A percentile compares a stretch with the other conserved stretches of the same genome.
Evolutionary conservation across 2,113 vertebrate species (phyloP).

Genomic region (Microcebus griseorufus): DNA sequence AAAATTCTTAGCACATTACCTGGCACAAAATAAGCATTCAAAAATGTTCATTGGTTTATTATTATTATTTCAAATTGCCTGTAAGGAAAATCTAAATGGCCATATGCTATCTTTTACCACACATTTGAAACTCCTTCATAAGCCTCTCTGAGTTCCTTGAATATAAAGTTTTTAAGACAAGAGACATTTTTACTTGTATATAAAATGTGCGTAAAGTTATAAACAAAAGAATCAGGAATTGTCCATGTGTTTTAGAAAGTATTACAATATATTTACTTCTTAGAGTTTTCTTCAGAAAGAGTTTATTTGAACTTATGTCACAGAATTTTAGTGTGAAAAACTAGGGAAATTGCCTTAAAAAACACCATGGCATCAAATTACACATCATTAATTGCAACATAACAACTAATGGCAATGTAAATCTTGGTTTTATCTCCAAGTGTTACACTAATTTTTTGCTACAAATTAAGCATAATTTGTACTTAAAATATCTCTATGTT

Average conservation of each 20-base stretch:
- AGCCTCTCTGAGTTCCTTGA: background rate
- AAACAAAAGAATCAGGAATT: background rate
- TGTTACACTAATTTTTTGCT: constrained; percentile 12
- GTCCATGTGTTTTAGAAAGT: background rate
- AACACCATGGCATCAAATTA: background rate
- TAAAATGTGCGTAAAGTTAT: background rate
- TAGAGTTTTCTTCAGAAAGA: constrained; percentile 3
- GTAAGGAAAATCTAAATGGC: background rate
- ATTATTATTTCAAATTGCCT: constrained; percentile 33
- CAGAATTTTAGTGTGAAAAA: background rate
- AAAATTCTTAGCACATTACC: background rate
- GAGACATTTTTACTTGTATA: background rate
- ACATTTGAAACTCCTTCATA: background rate
- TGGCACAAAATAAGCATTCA: background rate
- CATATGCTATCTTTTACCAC: background rate
- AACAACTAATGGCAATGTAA: constrained; percentile 28
- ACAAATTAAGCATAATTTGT: constrained; percentile 31
- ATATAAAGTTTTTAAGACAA: background rate
- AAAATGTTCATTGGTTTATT: constrained; percentile 1
- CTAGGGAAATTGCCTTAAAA: background rate
- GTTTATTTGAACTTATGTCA: constrained; percentile 5
- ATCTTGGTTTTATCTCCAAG: constrained; percentile 15
- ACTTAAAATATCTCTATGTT: constrained; percentile 40
- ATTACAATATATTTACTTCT: background rate
- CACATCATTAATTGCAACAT: background rate